Evolutionary conservation across 37 sponge, comb jelly and placozoan species (phyloP), one percentile per base, ranked within the genome.

Genomic region (Spongia lamella): DNA sequence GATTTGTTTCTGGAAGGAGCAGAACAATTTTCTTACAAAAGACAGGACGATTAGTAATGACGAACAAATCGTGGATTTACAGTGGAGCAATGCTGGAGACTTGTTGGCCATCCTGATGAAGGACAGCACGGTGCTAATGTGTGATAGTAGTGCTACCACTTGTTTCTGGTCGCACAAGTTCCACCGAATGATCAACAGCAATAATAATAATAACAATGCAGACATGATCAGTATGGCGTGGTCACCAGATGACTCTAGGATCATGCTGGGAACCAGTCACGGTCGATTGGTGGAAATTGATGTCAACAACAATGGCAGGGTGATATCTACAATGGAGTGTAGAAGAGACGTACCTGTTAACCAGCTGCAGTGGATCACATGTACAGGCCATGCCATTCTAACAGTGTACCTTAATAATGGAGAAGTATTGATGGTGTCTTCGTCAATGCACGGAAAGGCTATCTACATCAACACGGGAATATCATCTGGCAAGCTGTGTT

Each of bases 381-480:
- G 57, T 14, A 22, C 3, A 31, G 62, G 70, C 20, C 21, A 52
- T 20, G 70, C 68, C 19, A 22, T 33, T 14, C 61, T 79, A 47
- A 61, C 85, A 13, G 66, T 38, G 3, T 84, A 84, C 59, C 66
- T 84, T 22, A 51, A 7, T n/a, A 72, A 78, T 53, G 85, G 85
- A 7, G 79, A 78, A 14, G 43, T 77, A 9, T 61, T 76, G 0
- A 37, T 78, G n/a, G 19, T 84, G n/a, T 16, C 21, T 14, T 34
- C 69, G 1, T 1, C 53, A 11, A 30, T 20, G 27, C 29, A 7
- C 2, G 7, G 34, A 1, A 22, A 52, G 0, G 53, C 67, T 54
- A 34, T 40, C 43, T 71, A 64, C 27, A 47, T 59, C 19, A 51
- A 65, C 43, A 84, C 85, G 0, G 53, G 57, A 3, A 21, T 84